A percentile compares a stretch with the other conserved stretches of the same genome.
Conservation (phyloP, 2,113 vertebrate species). For the sheep (Ovis aries) region DNA sequence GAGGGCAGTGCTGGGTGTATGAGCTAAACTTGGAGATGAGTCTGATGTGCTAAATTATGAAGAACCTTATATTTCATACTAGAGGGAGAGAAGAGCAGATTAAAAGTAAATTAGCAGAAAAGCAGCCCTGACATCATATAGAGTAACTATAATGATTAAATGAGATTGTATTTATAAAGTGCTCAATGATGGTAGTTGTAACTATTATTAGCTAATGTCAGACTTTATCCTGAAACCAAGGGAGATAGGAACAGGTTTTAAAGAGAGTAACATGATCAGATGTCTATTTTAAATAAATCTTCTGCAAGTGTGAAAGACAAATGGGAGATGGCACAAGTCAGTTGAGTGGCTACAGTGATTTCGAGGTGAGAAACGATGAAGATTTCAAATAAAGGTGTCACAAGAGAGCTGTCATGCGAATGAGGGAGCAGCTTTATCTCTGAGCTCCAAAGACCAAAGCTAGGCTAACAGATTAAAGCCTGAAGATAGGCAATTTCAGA, state of each 20-base stretch:
- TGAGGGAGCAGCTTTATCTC: neutral
- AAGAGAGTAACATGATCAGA: neutral
- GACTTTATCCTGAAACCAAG: neutral
- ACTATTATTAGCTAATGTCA: constrained; percentile 3
- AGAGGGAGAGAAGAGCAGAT: neutral
- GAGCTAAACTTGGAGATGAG: neutral
- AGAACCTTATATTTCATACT: neutral
- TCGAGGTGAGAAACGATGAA: neutral
- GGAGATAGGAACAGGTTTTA: neutral
- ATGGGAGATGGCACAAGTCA: neutral
- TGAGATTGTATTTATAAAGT: neutral
- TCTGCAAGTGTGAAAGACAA: constrained; percentile 15
- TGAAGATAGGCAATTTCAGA: neutral
- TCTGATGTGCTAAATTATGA: neutral
- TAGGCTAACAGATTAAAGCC: neutral
- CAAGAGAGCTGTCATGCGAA: neutral
- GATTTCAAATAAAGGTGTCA: neutral
- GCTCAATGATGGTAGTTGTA: neutral
- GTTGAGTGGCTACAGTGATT: neutral
- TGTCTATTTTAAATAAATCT: constrained; percentile 41
- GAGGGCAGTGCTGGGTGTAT: neutral
- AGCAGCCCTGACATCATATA: neutral
- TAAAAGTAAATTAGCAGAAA: neutral
- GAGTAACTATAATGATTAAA: neutral
- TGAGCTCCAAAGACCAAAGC: neutral